Conservation (phyloP, 2,888 invertebrate genomes). For the Pheosia tremula region DNA sequence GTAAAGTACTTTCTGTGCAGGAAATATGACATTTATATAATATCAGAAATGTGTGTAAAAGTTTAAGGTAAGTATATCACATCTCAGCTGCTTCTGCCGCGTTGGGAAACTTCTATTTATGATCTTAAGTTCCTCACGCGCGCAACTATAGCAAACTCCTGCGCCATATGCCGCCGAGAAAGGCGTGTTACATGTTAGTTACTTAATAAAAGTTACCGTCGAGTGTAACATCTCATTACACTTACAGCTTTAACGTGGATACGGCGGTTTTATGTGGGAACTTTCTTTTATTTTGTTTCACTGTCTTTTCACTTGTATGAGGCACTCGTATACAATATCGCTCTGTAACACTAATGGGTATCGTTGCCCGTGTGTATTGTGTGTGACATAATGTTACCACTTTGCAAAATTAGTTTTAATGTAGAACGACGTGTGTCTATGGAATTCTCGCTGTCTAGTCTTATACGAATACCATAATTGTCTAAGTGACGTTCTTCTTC, state of each 20-base stretch:
- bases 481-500: background rate
- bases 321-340: conserved; percentile 33
- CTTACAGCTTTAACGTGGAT: conserved; percentile 47
- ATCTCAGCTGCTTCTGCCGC: conserved; percentile 19
- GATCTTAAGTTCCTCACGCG: conserved; percentile 43
- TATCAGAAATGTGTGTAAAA: background rate
- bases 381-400: conserved; percentile 14
- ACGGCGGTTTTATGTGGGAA: conserved; percentile 51
- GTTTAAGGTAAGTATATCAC: conserved; percentile 16
- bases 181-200: conserved; percentile 45
- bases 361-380: conserved; percentile 20
- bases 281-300: conserved; percentile 48
- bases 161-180: conserved; percentile 38
- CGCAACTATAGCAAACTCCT: conserved; percentile 39
- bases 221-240: conserved; percentile 59
- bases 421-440: background rate
- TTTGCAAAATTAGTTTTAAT: conserved; percentile 14
- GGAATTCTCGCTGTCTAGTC: background rate
- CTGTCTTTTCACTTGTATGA: conserved; percentile 29
- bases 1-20: background rate
- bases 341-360: conserved; percentile 26
- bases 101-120: conserved; percentile 48
- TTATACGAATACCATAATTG: background rate
- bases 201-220: conserved; percentile 46
- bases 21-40: background rate